Percentiles rank a stretch among this genome's conserved stretches.
Evolutionary conservation across 2,888 invertebrate species (phyloP).

Genomic region (Drepana falcataria): DNA sequence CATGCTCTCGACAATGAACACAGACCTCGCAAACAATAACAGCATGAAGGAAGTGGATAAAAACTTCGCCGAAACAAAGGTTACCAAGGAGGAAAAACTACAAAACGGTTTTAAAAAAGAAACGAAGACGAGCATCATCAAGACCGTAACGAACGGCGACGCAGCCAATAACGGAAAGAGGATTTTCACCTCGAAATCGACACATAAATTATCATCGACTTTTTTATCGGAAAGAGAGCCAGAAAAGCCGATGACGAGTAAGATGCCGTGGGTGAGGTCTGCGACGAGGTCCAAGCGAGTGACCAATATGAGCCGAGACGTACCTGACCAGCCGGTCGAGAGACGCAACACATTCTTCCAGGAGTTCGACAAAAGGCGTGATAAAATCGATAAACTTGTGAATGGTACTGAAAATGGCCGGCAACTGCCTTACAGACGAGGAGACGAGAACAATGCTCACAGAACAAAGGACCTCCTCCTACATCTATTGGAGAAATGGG

Average conservation of each 20-base stretch:
- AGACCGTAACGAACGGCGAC: slow-evolving; percentile 56
- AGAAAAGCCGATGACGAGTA: slow-evolving; percentile 69
- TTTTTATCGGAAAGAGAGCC: slow-evolving; percentile 61
- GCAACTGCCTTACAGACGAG: slow-evolving; percentile 68
- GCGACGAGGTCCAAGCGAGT: slow-evolving; percentile 80
- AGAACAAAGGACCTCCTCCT: slow-evolving; percentile 87
- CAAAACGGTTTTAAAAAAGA: slow-evolving; percentile 60
- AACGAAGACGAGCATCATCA: slow-evolving; percentile 42
- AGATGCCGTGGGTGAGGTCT: slow-evolving; percentile 76
- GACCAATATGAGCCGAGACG: slow-evolving; percentile 84
- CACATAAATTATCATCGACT: slow-evolving; percentile 56
- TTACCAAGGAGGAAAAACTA: slow-evolving; percentile 52
- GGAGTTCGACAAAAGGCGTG: slow-evolving; percentile 67
- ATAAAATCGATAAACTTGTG: slow-evolving; percentile 67
- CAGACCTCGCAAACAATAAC: slow-evolving; percentile 70
- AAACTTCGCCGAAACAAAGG: slow-evolving; percentile 55
- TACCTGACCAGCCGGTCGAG: slow-evolving; percentile 81
- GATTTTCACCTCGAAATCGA: slow-evolving; percentile 63
- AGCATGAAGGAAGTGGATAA: slow-evolving; percentile 62
- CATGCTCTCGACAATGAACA: slow-evolving; percentile 83
- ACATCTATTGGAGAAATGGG: slow-evolving; percentile 87
- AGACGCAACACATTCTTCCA: slow-evolving; percentile 75
- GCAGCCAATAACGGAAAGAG: slow-evolving; percentile 47
- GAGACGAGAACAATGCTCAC: slow-evolving; percentile 79
- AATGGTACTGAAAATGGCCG: slow-evolving; percentile 61